Evolutionary conservation across 2,888 invertebrate genomes (phyloP).

Genomic region (Galeruca laticollis): DNA sequence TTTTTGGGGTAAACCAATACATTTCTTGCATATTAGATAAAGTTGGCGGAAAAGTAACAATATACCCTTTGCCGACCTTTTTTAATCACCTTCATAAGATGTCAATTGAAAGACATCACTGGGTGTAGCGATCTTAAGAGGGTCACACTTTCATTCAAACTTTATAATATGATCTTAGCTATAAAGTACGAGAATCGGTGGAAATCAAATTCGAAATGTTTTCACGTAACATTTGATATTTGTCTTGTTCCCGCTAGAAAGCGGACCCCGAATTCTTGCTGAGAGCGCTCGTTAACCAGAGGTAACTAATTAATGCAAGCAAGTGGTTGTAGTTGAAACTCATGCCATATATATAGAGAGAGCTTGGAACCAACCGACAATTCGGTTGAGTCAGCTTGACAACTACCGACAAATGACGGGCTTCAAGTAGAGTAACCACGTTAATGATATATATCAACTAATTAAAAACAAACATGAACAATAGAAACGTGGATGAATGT

Average conservation of each 20-base stretch:
- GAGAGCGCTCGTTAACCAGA: slow-evolving; percentile 20
- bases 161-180: too few species aligned
- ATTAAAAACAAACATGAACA: slow-evolving; percentile 41
- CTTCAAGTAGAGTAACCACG: slow-evolving; percentile 19
- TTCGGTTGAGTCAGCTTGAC: slow-evolving; percentile 19
- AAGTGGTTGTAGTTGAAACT: slow-evolving; percentile 32
- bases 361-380: slow-evolving; percentile 16
- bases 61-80: too few species aligned
- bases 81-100: too few species aligned
- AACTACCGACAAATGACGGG: slow-evolving; percentile 12
- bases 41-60: too few species aligned
- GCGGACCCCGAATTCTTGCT: slow-evolving; percentile 17
- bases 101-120: too few species aligned
- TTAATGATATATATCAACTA: slow-evolving; percentile 34
- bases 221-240: neutral
- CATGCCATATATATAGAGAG: slow-evolving; percentile 7
- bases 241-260: neutral
- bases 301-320: slow-evolving; percentile 34
- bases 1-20: too few species aligned
- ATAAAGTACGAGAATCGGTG: too few species aligned
- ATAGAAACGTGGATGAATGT: slow-evolving; percentile 41
- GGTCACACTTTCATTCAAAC: too few species aligned
- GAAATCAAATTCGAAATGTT: neutral
- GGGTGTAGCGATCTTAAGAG: too few species aligned
- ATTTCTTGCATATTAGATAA: too few species aligned